These are phyloP conservation scores for Sebastes nivosus DNA, from an alignment of 2,797 vertebrate genomes.

Conservation along the genomic window DNA sequence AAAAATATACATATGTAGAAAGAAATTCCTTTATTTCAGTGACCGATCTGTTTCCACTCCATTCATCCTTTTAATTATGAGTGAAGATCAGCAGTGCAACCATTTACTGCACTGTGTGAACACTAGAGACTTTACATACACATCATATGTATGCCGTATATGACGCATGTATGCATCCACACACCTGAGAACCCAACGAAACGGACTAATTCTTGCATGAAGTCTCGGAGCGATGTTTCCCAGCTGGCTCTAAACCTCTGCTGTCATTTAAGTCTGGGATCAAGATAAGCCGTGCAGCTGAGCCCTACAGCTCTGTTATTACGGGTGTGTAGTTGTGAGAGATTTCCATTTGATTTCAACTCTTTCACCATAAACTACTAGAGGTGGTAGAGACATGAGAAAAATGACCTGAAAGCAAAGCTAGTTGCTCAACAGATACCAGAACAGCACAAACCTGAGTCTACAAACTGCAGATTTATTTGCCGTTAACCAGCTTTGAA, in stretches of 20 bases:
- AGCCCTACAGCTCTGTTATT: slow-evolving; percentile 37
- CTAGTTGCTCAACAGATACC: neutral
- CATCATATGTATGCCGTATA: neutral
- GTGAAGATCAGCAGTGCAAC: neutral
- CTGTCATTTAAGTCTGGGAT: slow-evolving; percentile 42
- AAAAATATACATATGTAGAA: neutral
- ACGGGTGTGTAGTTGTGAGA: neutral
- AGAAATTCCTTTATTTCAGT: neutral
- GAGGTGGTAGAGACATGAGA: neutral
- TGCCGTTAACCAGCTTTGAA: neutral
- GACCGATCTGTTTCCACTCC: neutral
- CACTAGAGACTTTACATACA: neutral
- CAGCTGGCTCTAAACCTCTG: slow-evolving; percentile 56
- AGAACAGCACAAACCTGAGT: neutral
- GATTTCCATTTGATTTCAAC: slow-evolving; percentile 6
- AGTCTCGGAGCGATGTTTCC: slow-evolving; percentile 40
- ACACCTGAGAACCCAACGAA: slow-evolving; percentile 41
- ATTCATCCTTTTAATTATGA: neutral
- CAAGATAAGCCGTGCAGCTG: slow-evolving; percentile 47
- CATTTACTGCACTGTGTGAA: neutral
- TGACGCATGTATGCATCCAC: neutral
- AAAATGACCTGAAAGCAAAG: neutral
- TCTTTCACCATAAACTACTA: neutral
- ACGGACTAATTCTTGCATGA: slow-evolving; percentile 8
- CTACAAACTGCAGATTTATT: slow-evolving; percentile 1